Evolutionary conservation across 2,888 invertebrate genomes (phyloP).

Genomic region (Ariolimax columbianus): DNA sequence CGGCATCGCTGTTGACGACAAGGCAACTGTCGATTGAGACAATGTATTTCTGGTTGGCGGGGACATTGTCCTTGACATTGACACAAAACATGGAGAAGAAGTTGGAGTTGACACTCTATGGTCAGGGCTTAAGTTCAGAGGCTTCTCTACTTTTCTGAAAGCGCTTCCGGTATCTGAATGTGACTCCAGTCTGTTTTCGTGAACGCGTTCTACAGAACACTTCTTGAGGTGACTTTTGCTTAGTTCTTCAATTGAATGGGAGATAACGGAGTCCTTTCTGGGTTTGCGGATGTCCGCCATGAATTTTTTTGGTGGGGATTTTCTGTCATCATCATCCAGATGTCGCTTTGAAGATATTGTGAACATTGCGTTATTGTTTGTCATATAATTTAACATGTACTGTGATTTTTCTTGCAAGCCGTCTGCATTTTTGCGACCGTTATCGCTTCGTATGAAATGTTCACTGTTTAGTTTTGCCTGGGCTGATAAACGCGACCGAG

Average conservation of each 20-base stretch:
- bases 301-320: conserved; percentile 14
- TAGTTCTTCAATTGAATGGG: conserved; percentile 49
- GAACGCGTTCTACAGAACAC: background rate
- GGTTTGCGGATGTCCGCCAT: background rate
- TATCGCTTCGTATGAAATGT: background rate
- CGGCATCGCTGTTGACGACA: conserved; percentile 11
- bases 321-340: background rate
- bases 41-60: conserved; percentile 20
- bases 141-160: conserved; percentile 73
- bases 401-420: conserved; percentile 32
- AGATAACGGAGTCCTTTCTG: conserved; percentile 21
- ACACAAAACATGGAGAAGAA: conserved; percentile 22
- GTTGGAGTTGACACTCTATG: conserved; percentile 11
- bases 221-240: conserved; percentile 23
- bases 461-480: conserved; percentile 5
- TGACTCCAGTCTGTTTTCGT: conserved; percentile 46
- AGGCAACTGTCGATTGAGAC: conserved; percentile 15
- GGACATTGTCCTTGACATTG: conserved; percentile 30
- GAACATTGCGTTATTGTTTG: conserved; percentile 45
- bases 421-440: background rate
- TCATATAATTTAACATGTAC: conserved; percentile 36
- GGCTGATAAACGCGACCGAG: background rate
- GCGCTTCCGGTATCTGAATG: conserved; percentile 64
- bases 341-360: conserved; percentile 31
- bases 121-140: conserved; percentile 23